Evolutionary conservation across 1,140 invertebrate species (phyloP).

Genomic region (Drosophila bocki): DNA sequence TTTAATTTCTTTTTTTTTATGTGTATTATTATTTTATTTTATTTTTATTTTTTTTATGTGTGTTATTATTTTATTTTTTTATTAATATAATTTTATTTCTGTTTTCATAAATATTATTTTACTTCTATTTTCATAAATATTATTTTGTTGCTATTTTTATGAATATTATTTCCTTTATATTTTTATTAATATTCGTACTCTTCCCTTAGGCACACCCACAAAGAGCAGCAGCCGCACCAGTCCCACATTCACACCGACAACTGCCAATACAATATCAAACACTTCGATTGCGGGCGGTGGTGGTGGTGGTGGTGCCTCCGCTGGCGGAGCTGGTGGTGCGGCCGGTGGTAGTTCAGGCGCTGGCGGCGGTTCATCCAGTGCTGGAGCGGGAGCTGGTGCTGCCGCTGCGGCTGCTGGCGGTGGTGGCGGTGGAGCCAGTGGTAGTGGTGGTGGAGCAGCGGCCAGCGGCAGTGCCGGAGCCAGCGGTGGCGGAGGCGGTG

Average conservation of each 20-base stretch:
- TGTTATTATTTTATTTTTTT: no score
- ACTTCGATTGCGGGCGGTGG: conserved; percentile 59
- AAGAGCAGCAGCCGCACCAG: conserved; percentile 83
- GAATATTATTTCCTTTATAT: no score
- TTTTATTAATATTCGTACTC: neutral
- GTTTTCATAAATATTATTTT: no score
- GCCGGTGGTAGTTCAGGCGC: conserved; percentile 34
- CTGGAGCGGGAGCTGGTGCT: conserved; percentile 4
- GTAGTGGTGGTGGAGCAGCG: neutral
- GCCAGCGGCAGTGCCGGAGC: conserved; percentile 75
- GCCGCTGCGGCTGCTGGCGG: conserved; percentile 30
- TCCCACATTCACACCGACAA: conserved; percentile 84
- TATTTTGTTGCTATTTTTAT: no score
- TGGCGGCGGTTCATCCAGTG: conserved; percentile 56
- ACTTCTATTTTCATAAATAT: no score
- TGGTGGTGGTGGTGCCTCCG: conserved; percentile 77
- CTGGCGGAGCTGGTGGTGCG: conserved; percentile 48
- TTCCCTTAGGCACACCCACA: conserved; percentile 71
- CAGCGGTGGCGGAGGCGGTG: conserved; percentile 11
- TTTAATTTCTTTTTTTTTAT: no score
- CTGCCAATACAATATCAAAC: conserved; percentile 85
- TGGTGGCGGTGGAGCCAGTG: conserved; percentile 6
- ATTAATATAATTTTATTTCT: no score
- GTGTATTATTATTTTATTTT: no score
- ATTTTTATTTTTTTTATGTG: no score